Base-by-base conservation (phyloP, 2,888 invertebrate species). In the Sycophila texana region DNA sequence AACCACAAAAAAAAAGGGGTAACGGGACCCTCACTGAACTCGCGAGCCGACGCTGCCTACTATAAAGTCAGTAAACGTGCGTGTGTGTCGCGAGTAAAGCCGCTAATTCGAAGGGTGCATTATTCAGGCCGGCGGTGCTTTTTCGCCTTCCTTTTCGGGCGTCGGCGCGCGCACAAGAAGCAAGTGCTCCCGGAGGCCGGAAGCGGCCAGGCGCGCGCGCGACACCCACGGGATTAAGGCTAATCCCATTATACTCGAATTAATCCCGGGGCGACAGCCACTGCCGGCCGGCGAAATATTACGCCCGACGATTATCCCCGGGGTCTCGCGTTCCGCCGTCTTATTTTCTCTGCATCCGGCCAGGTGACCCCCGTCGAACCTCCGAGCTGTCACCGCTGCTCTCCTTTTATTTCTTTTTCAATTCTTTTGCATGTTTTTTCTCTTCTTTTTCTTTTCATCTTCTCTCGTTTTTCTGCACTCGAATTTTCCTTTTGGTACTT, bases 201-300 rank as follows among this genome's bases (percentile, higher is more conserved):
- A 66, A 66, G 66, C 63, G 61, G 26, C 39, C 39, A 58, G 30
- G 58, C 26, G 74, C 47, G 30, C 30, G 80, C 81, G 82, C 81
- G 84, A 84, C 85, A 86, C 85, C 84, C 86, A 83, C 82, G 82
- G 85, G 86, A 88, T 89, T 88, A 87, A 86, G 84, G 85, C 86
- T 88, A 89, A 89, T 89, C 88, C 88, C 87, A 87, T 88, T 87
- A 87, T 87, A 89, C 86, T 89, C 83, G 86, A 88, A 87, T 89
- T 88, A 89, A 89, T 87, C 87, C 86, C 84, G 57, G 74, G 84
- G 84, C 85, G 86, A 87, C 85, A 86, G 86, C 87, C 85, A 86
- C 84, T 85, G 83, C 83, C 82, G 81, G 82, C 49, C 51, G n/a
- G 51, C 86, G 83, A 86, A 87, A 86, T 88, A 86, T 88, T 86